Evolutionary conservation across 2,797 vertebrate genomes (phyloP), one percentile per base, ranked within the genome.

Genomic region (Clarias fuscus): DNA sequence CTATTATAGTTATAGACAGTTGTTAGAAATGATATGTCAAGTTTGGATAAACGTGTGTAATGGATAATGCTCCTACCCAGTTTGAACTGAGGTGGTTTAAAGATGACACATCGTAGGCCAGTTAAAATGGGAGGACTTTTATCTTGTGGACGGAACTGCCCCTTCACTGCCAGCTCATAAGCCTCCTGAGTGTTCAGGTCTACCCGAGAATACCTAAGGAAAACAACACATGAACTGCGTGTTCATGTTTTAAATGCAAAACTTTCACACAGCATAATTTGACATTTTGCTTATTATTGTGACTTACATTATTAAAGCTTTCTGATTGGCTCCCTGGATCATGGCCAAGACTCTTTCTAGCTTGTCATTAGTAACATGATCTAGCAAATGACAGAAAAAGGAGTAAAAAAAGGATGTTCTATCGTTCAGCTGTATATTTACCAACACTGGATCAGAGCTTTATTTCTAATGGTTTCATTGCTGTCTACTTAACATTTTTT

Each of bases 271-370:
- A 62, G 37, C 7, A 58, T 24, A n/a, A 68, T 40, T 62, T 27
- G 40, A 10, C 14, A 53, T 56, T 22, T 43, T 59, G 37, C 22
- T 83, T 77, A 76, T 22, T 75, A 71, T 58, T 64, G 33, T 59
- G 15, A 93, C 96, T 0, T 94, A 99, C 98, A 43, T 94, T 90
- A 98, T 94, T 91, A 99, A 89, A 1, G 98, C 95, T 92, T 97
- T 99, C 87, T 97, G 97, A 91, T 99, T 96, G 88, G 93, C 94
- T 92, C 98, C 98, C 90, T 98, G 97, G 91, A 99, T 96, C 92
- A 98, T 92, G 1, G 97, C 95, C 1, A 99, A 90, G 65, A 99
- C 95, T 87, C 91, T 94, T 33, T 99, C 97, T 90, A 99, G 91
- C 88, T 96, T 98, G 88, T 98, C 98, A 91, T 90, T 93, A 11